Evolutionary conservation across 2,888 invertebrate species (phyloP).

Genomic region (Cremastinae sp.): DNA sequence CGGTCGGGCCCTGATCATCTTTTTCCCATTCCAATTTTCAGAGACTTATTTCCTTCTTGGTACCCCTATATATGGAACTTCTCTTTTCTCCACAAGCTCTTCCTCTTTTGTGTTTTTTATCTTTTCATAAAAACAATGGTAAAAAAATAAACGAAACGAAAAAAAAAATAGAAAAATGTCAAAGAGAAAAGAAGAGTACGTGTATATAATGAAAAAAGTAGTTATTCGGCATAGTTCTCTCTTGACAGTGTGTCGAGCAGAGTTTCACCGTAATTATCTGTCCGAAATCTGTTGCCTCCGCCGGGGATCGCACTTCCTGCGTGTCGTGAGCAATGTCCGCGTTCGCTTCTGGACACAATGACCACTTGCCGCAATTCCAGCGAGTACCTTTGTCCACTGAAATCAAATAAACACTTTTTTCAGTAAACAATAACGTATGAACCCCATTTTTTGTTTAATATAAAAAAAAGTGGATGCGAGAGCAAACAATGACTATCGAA

Average conservation of each 20-base stretch:
- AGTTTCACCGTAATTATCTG: conserved; percentile 74
- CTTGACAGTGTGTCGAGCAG: conserved; percentile 41
- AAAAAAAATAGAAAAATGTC: conserved; percentile 4
- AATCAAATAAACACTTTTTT: conserved; percentile 13
- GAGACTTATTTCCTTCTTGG: conserved; percentile 46
- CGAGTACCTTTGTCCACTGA: conserved; percentile 4
- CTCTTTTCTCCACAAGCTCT: conserved; percentile 41
- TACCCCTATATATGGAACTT: conserved; percentile 29
- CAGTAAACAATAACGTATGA: too few relatives aligned
- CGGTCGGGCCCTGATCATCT: conserved; percentile 78
- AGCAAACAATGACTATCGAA: too few relatives aligned
- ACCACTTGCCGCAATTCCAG: conserved; percentile 75
- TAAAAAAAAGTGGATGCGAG: too few relatives aligned
- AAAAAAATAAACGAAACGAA: conserved; percentile 14
- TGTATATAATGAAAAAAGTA: conserved; percentile 24
- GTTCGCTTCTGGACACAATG: conserved; percentile 74
- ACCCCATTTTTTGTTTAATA: too few relatives aligned
- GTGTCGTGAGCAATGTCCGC: conserved; percentile 61
- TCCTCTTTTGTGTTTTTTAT: conserved; percentile 33
- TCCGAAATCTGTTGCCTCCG: conserved; percentile 73
- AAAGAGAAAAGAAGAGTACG: conserved; percentile 13
- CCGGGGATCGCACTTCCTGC: conserved; percentile 71
- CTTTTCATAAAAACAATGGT: conserved; percentile 31
- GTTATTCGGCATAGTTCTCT: conserved; percentile 30
- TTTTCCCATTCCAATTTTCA: conserved; percentile 69